phyloP scores from a whole-genome alignment of 2,797 vertebrate species.

The Vespertilio murinus region DNA sequence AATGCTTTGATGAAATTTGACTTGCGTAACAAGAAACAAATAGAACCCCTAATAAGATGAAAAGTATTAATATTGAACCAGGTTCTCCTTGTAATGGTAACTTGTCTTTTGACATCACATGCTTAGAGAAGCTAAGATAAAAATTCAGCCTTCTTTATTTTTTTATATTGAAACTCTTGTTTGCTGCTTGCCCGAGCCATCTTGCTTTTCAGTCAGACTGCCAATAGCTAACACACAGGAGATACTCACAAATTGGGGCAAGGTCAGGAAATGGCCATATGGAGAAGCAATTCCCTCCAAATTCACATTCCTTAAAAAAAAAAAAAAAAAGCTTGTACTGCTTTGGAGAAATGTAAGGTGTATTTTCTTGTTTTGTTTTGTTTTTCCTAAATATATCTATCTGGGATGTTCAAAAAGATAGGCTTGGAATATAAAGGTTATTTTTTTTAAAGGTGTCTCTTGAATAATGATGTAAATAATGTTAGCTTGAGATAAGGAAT shows the following conservation, averaged over 20 bases:
- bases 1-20: background rate
- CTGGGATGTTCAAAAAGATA: background rate
- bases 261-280: background rate
- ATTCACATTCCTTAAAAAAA: background rate
- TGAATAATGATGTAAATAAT: background rate
- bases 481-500: background rate
- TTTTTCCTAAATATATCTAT: background rate
- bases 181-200: background rate
- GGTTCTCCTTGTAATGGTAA: background rate
- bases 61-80: constrained; percentile 23
- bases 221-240: background rate
- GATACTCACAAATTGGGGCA: background rate
- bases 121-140: background rate
- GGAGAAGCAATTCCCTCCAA: background rate
- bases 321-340: background rate
- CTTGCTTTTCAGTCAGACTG: background rate
- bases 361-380: background rate
- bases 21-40: background rate
- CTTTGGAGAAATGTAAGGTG: background rate
- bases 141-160: background rate
- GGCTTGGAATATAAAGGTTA: background rate
- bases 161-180: background rate
- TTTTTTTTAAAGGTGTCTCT: background rate
- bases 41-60: background rate
- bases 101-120: background rate